Evolutionary conservation across 2,888 invertebrate genomes (phyloP).

Genomic region (Napeogenes sylphis): DNA sequence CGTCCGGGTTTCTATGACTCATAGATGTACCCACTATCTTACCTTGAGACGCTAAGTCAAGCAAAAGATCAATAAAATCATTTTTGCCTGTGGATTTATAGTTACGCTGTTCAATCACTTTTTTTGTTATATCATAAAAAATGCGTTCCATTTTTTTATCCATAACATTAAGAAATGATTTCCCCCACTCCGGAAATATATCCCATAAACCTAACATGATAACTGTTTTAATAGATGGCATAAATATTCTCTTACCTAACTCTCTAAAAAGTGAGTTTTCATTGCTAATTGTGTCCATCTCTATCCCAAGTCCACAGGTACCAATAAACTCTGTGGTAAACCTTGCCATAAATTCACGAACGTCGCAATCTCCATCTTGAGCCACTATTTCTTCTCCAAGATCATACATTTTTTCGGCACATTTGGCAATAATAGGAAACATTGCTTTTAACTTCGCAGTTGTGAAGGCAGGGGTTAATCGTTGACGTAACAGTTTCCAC

Average conservation of each 20-base stretch:
- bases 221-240: conserved; percentile 32
- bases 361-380: conserved; percentile 39
- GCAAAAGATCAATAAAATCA: conserved; percentile 46
- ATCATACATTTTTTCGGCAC: conserved; percentile 50
- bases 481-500: conserved; percentile 58
- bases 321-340: conserved; percentile 52
- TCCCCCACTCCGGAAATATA: conserved; percentile 44
- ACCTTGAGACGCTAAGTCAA: conserved; percentile 46
- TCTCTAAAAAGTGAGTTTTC: conserved; percentile 44
- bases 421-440: conserved; percentile 58
- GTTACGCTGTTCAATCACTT: conserved; percentile 48
- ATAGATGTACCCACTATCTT: conserved; percentile 52
- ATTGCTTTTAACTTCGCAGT: conserved; percentile 57
- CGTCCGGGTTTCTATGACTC: conserved; percentile 44
- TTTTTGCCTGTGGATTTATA: conserved; percentile 46
- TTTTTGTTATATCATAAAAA: conserved; percentile 39
- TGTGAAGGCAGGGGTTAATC: conserved; percentile 60
- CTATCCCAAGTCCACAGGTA: conserved; percentile 48
- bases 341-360: conserved; percentile 45
- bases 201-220: conserved; percentile 40
- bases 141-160: conserved; percentile 33
- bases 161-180: conserved; percentile 27
- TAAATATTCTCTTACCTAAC: conserved; percentile 40
- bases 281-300: conserved; percentile 41
- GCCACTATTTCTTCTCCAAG: conserved; percentile 31